Conservation (phyloP, 1,140 invertebrate species). For the Papilio dardanus region DNA sequence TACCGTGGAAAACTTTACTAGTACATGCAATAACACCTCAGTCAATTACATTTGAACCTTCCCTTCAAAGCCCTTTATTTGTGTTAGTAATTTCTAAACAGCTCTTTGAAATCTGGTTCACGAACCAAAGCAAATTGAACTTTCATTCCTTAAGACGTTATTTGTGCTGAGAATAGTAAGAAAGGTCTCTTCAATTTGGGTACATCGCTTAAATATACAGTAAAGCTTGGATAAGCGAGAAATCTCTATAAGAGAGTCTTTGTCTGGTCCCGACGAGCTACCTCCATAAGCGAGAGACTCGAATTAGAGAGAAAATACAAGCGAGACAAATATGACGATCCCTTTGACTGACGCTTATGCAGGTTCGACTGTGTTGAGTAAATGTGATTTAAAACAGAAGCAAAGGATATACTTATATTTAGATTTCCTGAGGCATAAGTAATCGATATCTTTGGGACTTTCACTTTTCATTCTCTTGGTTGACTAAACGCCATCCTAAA, state of each 20-base stretch:
- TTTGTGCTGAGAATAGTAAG: constrained; percentile 5
- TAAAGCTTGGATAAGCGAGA: too few species aligned
- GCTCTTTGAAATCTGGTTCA: not conserved
- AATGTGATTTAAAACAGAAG: not conserved
- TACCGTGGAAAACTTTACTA: constrained; percentile 35
- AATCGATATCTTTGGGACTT: not conserved
- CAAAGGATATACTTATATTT: not conserved
- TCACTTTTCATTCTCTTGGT: too few species aligned
- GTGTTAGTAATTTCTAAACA: not conserved
- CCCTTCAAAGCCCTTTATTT: not conserved
- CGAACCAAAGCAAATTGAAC: constrained; percentile 28
- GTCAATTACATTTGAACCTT: constrained; percentile 12
- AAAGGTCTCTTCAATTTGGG: constrained; percentile 27
- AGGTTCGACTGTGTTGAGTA: too few species aligned
- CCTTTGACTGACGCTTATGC: too few species aligned
- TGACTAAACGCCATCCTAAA: too few species aligned
- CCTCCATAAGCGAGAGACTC: too few species aligned
- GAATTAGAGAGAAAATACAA: too few species aligned
- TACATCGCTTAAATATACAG: not conserved
- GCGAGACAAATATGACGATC: too few species aligned
- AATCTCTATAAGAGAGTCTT: too few species aligned
- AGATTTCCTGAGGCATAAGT: not conserved
- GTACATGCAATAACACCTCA: constrained; percentile 36
- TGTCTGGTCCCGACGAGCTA: too few species aligned
- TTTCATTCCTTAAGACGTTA: not conserved